Evolutionary conservation across 2,888 invertebrate species (phyloP), one percentile per base, ranked within the genome.

Genomic region (Pyrrhia umbra): DNA sequence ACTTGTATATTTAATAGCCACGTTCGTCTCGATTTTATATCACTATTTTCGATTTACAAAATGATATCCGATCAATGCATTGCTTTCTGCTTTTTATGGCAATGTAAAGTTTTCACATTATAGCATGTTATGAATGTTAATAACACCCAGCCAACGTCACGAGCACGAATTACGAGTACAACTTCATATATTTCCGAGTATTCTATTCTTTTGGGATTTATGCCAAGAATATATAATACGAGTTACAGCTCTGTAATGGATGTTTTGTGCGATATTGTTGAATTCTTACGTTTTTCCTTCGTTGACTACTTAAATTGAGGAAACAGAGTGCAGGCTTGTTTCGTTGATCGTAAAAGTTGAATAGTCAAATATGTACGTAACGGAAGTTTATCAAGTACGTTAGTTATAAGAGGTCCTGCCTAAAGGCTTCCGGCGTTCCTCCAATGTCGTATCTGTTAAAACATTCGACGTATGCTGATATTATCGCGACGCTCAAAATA

Each of bases 401-500:
- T 59, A 66, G 76, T 77, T 85, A 73, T 82, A 84, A 87, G 84
- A 88, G 77, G 86, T 87, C 84, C 82, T 77, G 74, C 71, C 73
- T 67, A 79, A 70, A 82, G 80, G 86, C 88, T 92, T 92, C 92
- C 92, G 91, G 90, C 87, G 91, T 68, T 77, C 88, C 86, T 90
- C 86, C 88, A 86, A 89, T 89, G 88, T 80, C 86, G 86, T 92
- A 90, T 92, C 89, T 87, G 86, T 88, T 85, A 79, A 73, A 89
- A 90, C 86, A 85, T 91, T 92, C 88, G 88, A 90, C 89, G 90
- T 92, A 89, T 91, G 88, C 51, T 85, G 86, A 91, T 90, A 88
- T 92, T 93, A 94, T 94, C 93, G 82, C 84, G 80, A 43, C 84
- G 90, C 94, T 94, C 86, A 87, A 95, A 95, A 95, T 95, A 95